These are phyloP conservation scores for Siniperca scherzeri DNA, from an alignment of 2,797 vertebrate genomes.

Conservation along the genomic window DNA sequence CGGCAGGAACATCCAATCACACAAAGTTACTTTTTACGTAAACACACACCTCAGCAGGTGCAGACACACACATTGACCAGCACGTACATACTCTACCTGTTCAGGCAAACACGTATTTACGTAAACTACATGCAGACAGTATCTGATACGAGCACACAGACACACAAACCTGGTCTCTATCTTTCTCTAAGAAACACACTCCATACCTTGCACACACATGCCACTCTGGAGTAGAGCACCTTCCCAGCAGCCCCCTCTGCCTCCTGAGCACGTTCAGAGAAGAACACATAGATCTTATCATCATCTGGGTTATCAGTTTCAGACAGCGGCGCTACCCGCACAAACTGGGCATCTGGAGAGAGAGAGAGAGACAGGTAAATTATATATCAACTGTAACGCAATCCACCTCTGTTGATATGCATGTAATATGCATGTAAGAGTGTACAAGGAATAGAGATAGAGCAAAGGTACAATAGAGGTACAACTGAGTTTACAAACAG, in stretches of 20 bases:
- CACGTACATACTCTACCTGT: slow-evolving; percentile 26
- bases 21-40: slow-evolving; percentile 17
- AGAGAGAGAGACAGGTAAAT: slow-evolving; percentile 27
- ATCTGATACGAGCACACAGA: slow-evolving; percentile 34
- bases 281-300: slow-evolving; percentile 90
- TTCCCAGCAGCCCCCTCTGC: slow-evolving; percentile 86
- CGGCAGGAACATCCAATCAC: slow-evolving; percentile 23
- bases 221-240: slow-evolving; percentile 88
- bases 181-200: slow-evolving; percentile 27
- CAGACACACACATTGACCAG: slow-evolving; percentile 23
- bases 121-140: slow-evolving; percentile 46
- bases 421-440: slow-evolving; percentile 23
- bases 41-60: slow-evolving; percentile 25
- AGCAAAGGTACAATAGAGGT: slow-evolving; percentile 7
- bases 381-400: slow-evolving; percentile 14
- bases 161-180: slow-evolving; percentile 43
- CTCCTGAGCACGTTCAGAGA: slow-evolving; percentile 89
- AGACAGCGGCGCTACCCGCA: slow-evolving; percentile 87
- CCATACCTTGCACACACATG: slow-evolving; percentile 88
- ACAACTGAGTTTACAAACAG: slow-evolving; percentile 56
- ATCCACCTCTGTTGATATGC: slow-evolving; percentile 3
- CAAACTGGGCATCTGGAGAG: slow-evolving; percentile 86
- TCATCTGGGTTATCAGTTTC: slow-evolving; percentile 90
- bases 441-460: not conserved
- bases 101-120: slow-evolving; percentile 37